These are phyloP conservation scores for Diarsia dahlii DNA, from an alignment of 2,888 invertebrate species.

Conservation along the genomic window DNA sequence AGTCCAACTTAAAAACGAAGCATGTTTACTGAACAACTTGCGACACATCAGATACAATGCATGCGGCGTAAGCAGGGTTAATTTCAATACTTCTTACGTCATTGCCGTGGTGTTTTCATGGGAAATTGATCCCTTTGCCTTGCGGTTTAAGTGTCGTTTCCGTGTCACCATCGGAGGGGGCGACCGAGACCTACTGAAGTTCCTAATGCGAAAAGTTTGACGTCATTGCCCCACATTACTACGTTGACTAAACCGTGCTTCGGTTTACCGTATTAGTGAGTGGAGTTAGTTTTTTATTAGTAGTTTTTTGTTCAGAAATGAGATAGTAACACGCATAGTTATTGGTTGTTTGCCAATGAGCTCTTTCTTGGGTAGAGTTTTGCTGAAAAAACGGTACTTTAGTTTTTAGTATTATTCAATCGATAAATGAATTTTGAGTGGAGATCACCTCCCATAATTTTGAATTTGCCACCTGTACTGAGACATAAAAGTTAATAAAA, in stretches of 20 bases:
- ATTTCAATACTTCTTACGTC: slow-evolving; percentile 75
- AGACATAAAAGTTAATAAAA: too few relatives aligned
- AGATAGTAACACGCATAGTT: slow-evolving; percentile 37
- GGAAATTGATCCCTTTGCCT: slow-evolving; percentile 72
- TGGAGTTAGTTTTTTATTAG: slow-evolving; percentile 55
- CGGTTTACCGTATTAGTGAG: slow-evolving; percentile 56
- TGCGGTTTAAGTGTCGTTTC: slow-evolving; percentile 68
- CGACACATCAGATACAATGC: slow-evolving; percentile 73
- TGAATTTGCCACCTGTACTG: neutral
- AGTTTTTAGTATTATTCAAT: too few relatives aligned
- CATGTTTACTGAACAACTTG: slow-evolving; percentile 50
- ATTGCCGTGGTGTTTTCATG: slow-evolving; percentile 71
- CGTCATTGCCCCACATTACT: slow-evolving; percentile 81
- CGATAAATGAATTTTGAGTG: neutral
- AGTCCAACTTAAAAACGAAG: slow-evolving; percentile 29
- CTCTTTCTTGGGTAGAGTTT: too few relatives aligned
- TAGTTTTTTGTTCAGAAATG: slow-evolving; percentile 44
- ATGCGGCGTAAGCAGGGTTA: slow-evolving; percentile 72
- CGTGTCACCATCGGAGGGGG: slow-evolving; percentile 60
- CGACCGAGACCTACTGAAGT: slow-evolving; percentile 87
- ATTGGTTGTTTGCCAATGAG: slow-evolving; percentile 18
- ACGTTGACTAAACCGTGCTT: slow-evolving; percentile 61
- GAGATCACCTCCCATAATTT: neutral
- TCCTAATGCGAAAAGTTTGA: slow-evolving; percentile 87
- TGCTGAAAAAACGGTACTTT: too few relatives aligned